Evolutionary conservation across 2,888 invertebrate genomes (phyloP), one percentile per base, ranked within the genome.

Genomic region (Macropis europaea): DNA sequence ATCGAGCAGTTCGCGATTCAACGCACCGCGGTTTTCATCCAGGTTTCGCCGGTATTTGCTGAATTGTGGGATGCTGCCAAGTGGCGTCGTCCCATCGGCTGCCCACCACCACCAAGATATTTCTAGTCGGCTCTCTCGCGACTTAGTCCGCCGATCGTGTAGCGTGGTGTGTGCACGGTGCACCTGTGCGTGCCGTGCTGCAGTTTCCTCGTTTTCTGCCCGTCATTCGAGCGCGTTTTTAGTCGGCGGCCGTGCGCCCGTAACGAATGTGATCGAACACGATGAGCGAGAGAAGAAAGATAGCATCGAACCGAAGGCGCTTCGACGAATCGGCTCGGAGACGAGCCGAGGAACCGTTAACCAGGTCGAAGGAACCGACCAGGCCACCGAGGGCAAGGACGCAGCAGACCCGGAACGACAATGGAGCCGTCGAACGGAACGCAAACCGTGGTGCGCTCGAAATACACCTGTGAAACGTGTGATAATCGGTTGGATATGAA

Each of bases 211-310:
- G 48, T 45, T 40, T 22, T 9, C 17, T 43, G 38, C n/a, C n/a
- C n/a, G n/a, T n/a, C n/a, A n/a, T n/a, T n/a, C n/a, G n/a, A n/a
- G n/a, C n/a, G n/a, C n/a, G n/a, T n/a, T n/a, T n/a, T n/a, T n/a
- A n/a, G n/a, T 48, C 26, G 7, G 26, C 22, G 2, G 15, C 5
- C 13, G 9, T 4, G 17, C 1, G 1, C 42, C 24, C 32, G 56
- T 26, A 53, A 43, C 76, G 72, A 56, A 81, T 76, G 81, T 69
- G 59, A 73, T 19, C 32, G 47, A 30, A 11, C 53, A 69, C 19
- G 48, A 87, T 87, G 87, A 82, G 82, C 72, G 87, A 87, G 28
- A 81, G 64, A 63, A 78, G 76, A 50, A 80, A 75, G 69, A 34
- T 52, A 26, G 59, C 60, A 36, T 45, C 77, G 11, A 77, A 72